phyloP scores from a whole-genome alignment of 2,797 vertebrate genomes.

The Mormyrus proboscirostris region DNA sequence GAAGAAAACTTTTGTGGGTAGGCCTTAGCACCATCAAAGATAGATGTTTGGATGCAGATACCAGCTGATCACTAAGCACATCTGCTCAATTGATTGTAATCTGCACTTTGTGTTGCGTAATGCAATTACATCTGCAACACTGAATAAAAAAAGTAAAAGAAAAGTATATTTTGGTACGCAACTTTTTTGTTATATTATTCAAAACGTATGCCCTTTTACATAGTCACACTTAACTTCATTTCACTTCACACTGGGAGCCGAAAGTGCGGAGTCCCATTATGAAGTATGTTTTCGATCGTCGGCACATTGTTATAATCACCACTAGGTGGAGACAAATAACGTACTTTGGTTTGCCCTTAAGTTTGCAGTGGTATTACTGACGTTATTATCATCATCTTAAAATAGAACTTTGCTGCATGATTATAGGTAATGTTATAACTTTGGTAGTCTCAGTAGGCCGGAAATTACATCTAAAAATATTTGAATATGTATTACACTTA shows the following conservation, averaged over 20 bases:
- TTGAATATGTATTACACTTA: background rate
- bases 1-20: background rate
- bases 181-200: background rate
- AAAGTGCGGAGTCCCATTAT: background rate
- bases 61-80: background rate
- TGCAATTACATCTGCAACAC: background rate
- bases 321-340: background rate
- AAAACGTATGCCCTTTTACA: background rate
- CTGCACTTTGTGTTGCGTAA: background rate
- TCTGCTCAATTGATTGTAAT: background rate
- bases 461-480: background rate
- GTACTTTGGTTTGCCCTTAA: background rate
- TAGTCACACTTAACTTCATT: background rate
- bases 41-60: background rate
- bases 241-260: background rate
- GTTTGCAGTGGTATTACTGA: background rate
- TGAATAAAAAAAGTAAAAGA: background rate
- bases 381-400: background rate
- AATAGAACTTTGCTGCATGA: background rate
- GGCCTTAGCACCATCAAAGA: background rate
- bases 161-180: background rate
- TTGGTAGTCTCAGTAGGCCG: background rate
- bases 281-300: background rate
- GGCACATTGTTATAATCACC: background rate
- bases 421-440: background rate